phyloP scores from a whole-genome alignment of 2,113 vertebrate species.

The Montifringilla adamsi region DNA sequence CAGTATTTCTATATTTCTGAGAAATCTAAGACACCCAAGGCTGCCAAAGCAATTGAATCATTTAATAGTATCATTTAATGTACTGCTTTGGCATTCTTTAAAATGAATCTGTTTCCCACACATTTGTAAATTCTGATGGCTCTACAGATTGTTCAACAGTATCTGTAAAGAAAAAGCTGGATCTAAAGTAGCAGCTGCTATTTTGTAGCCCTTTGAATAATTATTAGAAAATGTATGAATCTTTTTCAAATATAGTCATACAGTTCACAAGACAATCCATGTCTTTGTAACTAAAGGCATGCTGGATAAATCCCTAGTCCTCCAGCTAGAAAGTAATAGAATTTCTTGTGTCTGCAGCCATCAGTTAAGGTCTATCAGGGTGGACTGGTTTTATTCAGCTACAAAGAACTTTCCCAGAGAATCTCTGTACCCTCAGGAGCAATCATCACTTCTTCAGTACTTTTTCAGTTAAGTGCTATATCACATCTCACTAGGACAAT shows the following conservation, averaged over 20 bases:
- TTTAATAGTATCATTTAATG: neutral
- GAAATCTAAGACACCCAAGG: neutral
- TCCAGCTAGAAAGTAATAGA: neutral
- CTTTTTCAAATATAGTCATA: neutral
- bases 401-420: neutral
- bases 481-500: neutral
- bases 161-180: neutral
- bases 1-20: neutral
- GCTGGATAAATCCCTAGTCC: neutral
- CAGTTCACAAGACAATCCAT: neutral
- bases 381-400: neutral
- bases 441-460: neutral
- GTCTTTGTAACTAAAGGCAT: neutral
- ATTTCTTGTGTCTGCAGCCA: neutral
- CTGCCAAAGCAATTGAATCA: neutral
- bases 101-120: neutral
- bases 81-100: neutral
- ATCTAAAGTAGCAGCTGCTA: neutral
- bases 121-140: neutral
- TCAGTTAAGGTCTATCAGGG: neutral
- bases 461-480: neutral
- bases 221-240: neutral
- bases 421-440: neutral
- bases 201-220: neutral
- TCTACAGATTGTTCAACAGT: neutral